Base-by-base conservation (phyloP, 2,113 vertebrate genomes). In the Nyctereutes procyonoides region DNA sequence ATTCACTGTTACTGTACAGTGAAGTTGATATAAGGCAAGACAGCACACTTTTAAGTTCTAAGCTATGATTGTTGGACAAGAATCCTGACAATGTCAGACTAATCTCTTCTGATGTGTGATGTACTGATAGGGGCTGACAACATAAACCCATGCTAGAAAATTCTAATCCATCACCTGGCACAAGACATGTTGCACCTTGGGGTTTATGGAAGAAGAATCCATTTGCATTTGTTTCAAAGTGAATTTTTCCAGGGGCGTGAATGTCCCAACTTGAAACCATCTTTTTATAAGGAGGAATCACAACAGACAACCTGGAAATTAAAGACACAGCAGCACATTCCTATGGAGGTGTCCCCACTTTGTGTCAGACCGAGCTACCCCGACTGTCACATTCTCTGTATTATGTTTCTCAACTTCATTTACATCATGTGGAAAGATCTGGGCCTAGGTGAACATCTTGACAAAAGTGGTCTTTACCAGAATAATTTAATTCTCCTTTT, bases 81-180 rank as follows among this genome's bases (percentile, higher is more conserved):
- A 98, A 98, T 98, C 97, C 98, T 98, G 98, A 98, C 98, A 98
- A 98, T 98, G 97, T 91, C 76, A 96, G 93, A 96, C 97, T 99
- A 99, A 99, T 99, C 99, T 98, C 98, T 98, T 97, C 96, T 98
- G 98, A 98, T 96, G 98, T 98, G 98, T 97, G 97, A 97, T 96
- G 65, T 95, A 97, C 98, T 98, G 98, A 98, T 97, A 97, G 91
- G 90, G 96, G 71, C 97, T 99, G 98, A 99, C 98, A 99, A 93
- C 98, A 98, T 98, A 99, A 99, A 98, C 97, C 98, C 98, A 43
- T 0, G 0, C 12, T 98, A 96, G 97, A 98, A 98, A 98, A 98
- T 95, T 85, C 98, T 98, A 98, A 99, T 98, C 98, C 97, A 95
- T 99, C 98, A 98, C 98, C 98, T 98, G 98, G 98, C 88, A 97